Evolutionary conservation across 2,888 invertebrate species (phyloP).

Genomic region (Trissoscelio sp.): DNA sequence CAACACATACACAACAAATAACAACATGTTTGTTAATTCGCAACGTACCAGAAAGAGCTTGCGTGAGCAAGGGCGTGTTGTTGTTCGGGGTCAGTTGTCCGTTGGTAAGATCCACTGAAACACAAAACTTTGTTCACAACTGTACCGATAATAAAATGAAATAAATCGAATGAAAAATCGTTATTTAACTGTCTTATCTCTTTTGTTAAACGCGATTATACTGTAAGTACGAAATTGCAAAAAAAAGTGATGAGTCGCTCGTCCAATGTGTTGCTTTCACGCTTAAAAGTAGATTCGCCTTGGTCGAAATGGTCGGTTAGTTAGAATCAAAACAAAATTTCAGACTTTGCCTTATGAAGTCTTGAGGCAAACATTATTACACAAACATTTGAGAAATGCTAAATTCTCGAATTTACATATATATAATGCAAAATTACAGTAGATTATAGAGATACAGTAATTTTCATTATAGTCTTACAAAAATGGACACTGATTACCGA

Average conservation of each 20-base stretch:
- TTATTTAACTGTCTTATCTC: no score
- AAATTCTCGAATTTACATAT: neutral
- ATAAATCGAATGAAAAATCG: neutral
- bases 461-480: neutral
- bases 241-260: constrained; percentile 51
- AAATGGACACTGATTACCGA: constrained; percentile 51
- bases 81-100: constrained; percentile 98
- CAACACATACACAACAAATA: constrained; percentile 9
- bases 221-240: constrained; percentile 20
- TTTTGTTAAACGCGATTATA: constrained; percentile 46
- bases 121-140: constrained; percentile 87
- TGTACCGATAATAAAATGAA: constrained; percentile 82
- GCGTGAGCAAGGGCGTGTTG: constrained; percentile 97
- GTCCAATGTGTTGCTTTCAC: constrained; percentile 80
- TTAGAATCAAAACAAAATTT: neutral
- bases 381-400: neutral
- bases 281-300: constrained; percentile 34
- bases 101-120: constrained; percentile 97
- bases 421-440: neutral
- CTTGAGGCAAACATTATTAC: neutral
- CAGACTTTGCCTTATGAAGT: neutral
- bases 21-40: constrained; percentile 24
- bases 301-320: constrained; percentile 10
- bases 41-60: constrained; percentile 95
- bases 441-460: neutral